Base-by-base conservation (phyloP, 2,797 vertebrate species). In the Dermochelys coriacea region DNA sequence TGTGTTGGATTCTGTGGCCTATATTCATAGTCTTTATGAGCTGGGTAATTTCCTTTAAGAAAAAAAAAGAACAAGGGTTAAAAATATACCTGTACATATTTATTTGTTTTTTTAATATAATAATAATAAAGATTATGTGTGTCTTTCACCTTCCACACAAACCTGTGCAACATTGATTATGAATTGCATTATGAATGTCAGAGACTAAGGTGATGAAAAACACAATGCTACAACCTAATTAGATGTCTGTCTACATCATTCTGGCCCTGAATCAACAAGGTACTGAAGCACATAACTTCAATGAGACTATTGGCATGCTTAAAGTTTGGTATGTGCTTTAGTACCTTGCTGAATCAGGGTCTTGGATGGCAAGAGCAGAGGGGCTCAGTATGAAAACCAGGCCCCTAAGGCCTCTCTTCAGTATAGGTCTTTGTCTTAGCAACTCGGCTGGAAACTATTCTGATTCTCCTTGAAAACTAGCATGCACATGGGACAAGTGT, bases 1-100 rank as follows among this genome's bases (percentile, higher is more conserved):
- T 90, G 85, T 84, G 94, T 94, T 93, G 95, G 96, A 97, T 97
- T 98, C 95, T 5, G 27, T 68, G 91, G 96, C 95, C 97, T 97
- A 95, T 89, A 97, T 97, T 95, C 96, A 94, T 77, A 45, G 95
- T 80, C 75, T 93, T 89, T 96, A 93, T 80, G 88, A 97, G 90
- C 81, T 94, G 93, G 77, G 84, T 95, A 82, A 79, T 97, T 97
- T 85, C 82, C 80, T 90, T 95, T 91, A 94, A 61, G 91, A 87
- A 90, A 83, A 80, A 57, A 91, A 87, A 88, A 57, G 91, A 97
- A 77, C 80, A 82, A 92, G 55, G 91, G 88, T 95, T 95, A 90
- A 96, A 91, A 93, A 86, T 91, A 92, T 87, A 45, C 41, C 3
- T 2, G 8, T 23, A 34, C 68, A 25, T 3, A 2, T 94, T 96